Evolutionary conservation across 2,888 invertebrate species (phyloP), one percentile per base, ranked within the genome.

Genomic region (Alcis repandata): DNA sequence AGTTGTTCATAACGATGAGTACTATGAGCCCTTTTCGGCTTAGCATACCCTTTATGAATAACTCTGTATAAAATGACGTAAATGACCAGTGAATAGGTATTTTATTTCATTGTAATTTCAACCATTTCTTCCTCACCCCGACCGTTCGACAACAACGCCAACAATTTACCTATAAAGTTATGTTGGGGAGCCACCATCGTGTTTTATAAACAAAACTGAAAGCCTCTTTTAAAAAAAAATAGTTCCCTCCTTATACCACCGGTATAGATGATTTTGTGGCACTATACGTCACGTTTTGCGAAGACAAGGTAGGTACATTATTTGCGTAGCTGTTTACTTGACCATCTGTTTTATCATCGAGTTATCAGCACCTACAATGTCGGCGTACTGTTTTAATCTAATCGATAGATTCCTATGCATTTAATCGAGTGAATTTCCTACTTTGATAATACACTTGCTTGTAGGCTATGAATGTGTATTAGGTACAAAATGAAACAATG

Each of bases 321-420:
- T 49, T 41, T 54, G 48, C 45, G 19, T 57, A 62, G 57, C 57
- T 62, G 48, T 38, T 40, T 43, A 51, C 43, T 40, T 41, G 43
- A 51, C 57, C 56, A 62, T 43, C 20, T 62, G 58, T 63, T 46
- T 54, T 51, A 49, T 57, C 62, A 8, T 27, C 40, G 32, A 45
- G 45, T 58, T 63, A 63, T 63, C 63, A 46, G 43, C 15, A 13
- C 22, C 33, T 15, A 57, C 43, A 51, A 52, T 43, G 49, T 43
- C 54, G 49, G 32, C 8, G 13, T 46, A 27, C 15, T 54, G 53
- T 64, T n/a, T n/a, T 59, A 63, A 59, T 64, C 59, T 59, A 54
- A 64, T 59, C 64, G 19, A 59, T 32, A 57, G 49, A 62, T 54
- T 48, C 32, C 32, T 20, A 17, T 63, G 63, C 63, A 63, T 63